These are phyloP conservation scores for Thysanoteuthis rhombus DNA, from an alignment of 2,888 invertebrate genomes.

Conservation along the genomic window DNA sequence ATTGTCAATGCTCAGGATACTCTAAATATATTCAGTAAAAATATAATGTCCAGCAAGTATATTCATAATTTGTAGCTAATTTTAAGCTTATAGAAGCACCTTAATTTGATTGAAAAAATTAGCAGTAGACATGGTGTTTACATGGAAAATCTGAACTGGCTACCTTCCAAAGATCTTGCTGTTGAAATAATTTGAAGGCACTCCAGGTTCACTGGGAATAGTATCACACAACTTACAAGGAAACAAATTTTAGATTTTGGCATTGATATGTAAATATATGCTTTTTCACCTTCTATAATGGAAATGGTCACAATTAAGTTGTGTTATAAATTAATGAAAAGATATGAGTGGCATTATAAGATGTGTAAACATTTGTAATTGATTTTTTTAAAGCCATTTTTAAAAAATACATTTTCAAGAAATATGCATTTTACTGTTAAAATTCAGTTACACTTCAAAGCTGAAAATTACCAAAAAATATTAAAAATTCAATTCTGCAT, in stretches of 20 bases:
- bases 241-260: neutral
- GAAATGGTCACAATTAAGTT: neutral
- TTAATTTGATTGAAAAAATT: neutral
- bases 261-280: neutral
- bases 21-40: neutral
- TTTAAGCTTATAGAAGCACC: neutral
- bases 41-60: neutral
- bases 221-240: neutral
- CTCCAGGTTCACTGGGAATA: neutral
- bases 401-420: neutral
- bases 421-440: neutral
- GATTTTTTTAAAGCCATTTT: neutral
- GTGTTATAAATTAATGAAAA: neutral
- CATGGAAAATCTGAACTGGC: neutral
- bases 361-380: neutral
- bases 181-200: constrained; percentile 12
- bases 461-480: neutral
- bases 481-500: neutral
- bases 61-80: neutral
- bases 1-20: neutral
- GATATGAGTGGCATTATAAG: neutral
- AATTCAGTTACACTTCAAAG: neutral
- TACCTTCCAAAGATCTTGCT: neutral
- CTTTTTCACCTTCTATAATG: neutral
- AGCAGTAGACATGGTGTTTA: constrained; percentile 12